Conservation (phyloP, 30 jellyfish, hydroid and myxozoan species). For the Catostylus mosaicus region DNA sequence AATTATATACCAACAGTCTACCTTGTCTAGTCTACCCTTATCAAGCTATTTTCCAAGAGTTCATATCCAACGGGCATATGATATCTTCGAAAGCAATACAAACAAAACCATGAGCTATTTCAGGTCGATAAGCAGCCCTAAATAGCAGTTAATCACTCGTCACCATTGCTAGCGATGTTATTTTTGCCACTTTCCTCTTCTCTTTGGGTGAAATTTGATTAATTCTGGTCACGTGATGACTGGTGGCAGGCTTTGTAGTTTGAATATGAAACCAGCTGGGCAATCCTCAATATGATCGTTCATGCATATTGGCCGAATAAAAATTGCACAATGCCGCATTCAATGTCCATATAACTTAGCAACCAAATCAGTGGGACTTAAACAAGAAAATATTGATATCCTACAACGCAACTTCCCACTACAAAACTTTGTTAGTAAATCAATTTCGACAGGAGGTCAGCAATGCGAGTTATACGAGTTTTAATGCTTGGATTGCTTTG, state of each 20-base stretch:
- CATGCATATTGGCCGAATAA: conserved; percentile 2
- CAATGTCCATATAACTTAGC: conserved; percentile 13
- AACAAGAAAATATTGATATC: no score
- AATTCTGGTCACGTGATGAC: conserved; percentile 56
- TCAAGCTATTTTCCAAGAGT: neutral
- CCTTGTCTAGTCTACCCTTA: neutral
- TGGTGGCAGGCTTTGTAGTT: conserved; percentile 53
- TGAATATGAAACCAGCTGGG: conserved; percentile 66
- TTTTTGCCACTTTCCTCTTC: conserved; percentile 8
- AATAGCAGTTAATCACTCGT: conserved; percentile 1
- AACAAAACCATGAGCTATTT: neutral
- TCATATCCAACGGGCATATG: neutral
- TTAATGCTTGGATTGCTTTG: no score
- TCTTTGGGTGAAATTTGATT: conserved; percentile 19
- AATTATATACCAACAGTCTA: neutral
- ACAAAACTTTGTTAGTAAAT: no score
- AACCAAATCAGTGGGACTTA: conserved; percentile 10
- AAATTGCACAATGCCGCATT: conserved; percentile 8
- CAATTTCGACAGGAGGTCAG: no score
- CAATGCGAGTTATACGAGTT: no score
- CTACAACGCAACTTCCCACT: no score
- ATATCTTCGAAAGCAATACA: neutral
- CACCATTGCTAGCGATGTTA: neutral
- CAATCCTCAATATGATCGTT: conserved; percentile 43
- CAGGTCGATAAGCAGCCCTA: neutral